A percentile compares a stretch with the other conserved stretches of the same genome.
Conservation (phyloP, 2,113 vertebrate genomes). For the Ochotona curzoniae region DNA sequence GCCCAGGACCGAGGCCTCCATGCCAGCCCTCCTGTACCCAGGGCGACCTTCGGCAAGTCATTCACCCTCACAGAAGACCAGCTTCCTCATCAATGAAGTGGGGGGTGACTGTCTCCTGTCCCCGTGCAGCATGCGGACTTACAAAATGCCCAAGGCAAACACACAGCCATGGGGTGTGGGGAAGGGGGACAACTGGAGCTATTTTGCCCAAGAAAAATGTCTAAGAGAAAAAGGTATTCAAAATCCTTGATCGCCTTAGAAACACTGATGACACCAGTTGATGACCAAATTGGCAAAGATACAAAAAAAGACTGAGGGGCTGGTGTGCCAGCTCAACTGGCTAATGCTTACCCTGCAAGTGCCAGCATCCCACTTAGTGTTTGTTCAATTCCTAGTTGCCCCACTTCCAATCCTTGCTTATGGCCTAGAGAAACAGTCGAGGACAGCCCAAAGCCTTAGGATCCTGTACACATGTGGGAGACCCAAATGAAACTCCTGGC, state of each 20-base stretch:
- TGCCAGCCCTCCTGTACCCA: not conserved
- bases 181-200: not conserved
- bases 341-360: too few species aligned
- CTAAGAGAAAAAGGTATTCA: not conserved
- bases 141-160: not conserved
- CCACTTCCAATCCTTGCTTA: too few species aligned
- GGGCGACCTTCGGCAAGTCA: slow-evolving; percentile 65
- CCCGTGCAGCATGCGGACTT: not conserved
- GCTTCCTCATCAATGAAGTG: not conserved
- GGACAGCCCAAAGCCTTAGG: too few species aligned
- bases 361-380: too few species aligned
- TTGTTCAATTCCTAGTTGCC: too few species aligned
- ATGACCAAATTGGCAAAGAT: not conserved
- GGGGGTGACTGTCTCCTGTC: not conserved
- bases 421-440: too few species aligned
- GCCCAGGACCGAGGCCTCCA: not conserved
- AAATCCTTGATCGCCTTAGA: slow-evolving; percentile 14
- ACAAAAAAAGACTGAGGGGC: not conserved
- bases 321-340: too few species aligned
- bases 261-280: not conserved
- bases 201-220: not conserved
- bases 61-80: not conserved
- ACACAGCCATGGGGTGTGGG: not conserved
- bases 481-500: too few species aligned
- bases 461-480: too few species aligned